These are phyloP conservation scores for Amphilophus citrinellus DNA, from an alignment of 2,113 vertebrate species.

Conservation along the genomic window DNA sequence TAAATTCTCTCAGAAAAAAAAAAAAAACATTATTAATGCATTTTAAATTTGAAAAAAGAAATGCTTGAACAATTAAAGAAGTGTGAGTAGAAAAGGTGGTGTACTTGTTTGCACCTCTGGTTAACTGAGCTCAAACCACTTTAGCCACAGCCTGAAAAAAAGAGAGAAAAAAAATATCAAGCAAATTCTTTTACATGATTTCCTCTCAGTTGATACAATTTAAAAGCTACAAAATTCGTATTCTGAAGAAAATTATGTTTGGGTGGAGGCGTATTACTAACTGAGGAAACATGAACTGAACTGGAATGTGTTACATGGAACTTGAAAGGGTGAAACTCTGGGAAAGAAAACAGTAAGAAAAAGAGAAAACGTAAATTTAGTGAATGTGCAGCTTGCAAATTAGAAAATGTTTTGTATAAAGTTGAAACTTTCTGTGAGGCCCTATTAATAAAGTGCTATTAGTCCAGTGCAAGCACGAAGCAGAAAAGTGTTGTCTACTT, in stretches of 20 bases:
- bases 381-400: background rate
- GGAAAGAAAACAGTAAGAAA: too few species aligned
- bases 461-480: too few species aligned
- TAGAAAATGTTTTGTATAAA: background rate
- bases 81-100: background rate
- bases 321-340: background rate
- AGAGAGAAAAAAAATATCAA: too few species aligned
- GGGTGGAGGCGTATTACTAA: background rate
- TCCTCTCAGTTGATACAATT: background rate
- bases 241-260: background rate
- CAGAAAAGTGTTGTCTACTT: too few species aligned
- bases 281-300: background rate
- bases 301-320: background rate
- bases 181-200: background rate
- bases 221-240: background rate
- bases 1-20: background rate
- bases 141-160: background rate
- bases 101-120: background rate
- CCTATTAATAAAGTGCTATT: background rate
- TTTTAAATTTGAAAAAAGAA: background rate
- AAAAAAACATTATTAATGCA: background rate
- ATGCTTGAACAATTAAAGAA: background rate
- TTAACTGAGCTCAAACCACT: slow-evolving; percentile 9
- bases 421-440: background rate
- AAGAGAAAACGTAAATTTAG: too few species aligned